These are phyloP conservation scores for Lanistes nyassanus DNA, from an alignment of 1,140 invertebrate species.

Conservation along the genomic window DNA sequence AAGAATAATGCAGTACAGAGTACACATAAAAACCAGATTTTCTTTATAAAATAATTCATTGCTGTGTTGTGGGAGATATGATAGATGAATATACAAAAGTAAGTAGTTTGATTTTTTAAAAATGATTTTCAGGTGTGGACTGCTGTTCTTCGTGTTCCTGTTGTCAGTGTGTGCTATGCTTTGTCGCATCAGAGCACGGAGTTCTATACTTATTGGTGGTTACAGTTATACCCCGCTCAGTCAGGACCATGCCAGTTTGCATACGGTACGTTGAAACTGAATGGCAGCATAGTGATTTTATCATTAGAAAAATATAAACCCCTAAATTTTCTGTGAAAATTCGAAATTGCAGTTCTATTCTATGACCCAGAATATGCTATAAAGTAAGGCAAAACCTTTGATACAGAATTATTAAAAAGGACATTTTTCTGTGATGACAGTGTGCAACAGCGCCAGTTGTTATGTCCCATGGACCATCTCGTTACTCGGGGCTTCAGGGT, in stretches of 20 bases:
- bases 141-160: conserved; percentile 52
- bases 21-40: too few species aligned
- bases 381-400: not conserved
- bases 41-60: too few species aligned
- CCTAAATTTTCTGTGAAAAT: not conserved
- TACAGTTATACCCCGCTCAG: conserved; percentile 25
- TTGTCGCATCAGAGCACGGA: conserved; percentile 44
- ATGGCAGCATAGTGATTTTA: not conserved
- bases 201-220: conserved; percentile 12
- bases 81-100: too few species aligned
- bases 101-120: too few species aligned
- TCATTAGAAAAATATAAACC: too few species aligned
- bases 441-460: conserved; percentile 5
- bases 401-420: too few species aligned
- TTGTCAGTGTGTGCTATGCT: conserved; percentile 46
- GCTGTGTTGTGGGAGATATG: too few species aligned
- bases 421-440: not conserved
- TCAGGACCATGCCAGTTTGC: conserved; percentile 5
- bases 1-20: too few species aligned
- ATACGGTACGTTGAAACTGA: not conserved
- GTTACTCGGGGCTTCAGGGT: not conserved
- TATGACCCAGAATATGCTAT: not conserved
- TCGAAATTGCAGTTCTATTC: not conserved
- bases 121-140: conserved; percentile 45
- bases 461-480: not conserved